phyloP scores from a whole-genome alignment of 2,888 invertebrate genomes.

The Tetranychus piercei region DNA sequence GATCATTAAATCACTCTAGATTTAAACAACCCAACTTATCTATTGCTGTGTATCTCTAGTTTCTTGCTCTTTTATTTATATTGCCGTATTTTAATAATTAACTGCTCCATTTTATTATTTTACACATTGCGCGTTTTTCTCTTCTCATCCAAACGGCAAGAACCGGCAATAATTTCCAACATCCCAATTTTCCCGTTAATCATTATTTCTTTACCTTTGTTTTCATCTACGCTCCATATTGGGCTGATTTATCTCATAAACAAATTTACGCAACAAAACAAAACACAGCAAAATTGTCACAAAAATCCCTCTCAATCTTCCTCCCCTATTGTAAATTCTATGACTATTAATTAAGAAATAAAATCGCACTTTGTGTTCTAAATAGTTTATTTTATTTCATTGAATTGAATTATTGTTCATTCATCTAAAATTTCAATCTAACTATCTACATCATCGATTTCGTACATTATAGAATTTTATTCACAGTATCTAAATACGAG shows the following conservation, averaged over 20 bases:
- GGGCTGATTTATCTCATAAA: background rate
- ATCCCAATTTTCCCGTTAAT: background rate
- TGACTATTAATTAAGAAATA: background rate
- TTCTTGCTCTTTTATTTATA: background rate
- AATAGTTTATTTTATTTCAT: too few species aligned
- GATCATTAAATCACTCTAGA: too few species aligned
- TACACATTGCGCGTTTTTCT: background rate
- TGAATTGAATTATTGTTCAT: too few species aligned
- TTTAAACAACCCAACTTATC: background rate
- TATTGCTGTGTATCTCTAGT: background rate
- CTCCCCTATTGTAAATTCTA: background rate
- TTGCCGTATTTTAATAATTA: background rate
- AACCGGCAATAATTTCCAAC: background rate
- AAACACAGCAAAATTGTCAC: background rate
- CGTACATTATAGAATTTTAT: too few species aligned
- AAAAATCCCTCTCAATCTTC: background rate
- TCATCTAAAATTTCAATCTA: too few species aligned
- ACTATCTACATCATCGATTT: too few species aligned
- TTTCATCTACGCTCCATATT: background rate
- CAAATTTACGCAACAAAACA: background rate
- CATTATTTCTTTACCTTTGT: too few species aligned
- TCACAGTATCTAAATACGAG: conserved; percentile 23
- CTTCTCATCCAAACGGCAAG: background rate
- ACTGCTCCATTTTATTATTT: background rate
- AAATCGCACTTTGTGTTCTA: background rate